Base-by-base conservation (phyloP, 2,888 invertebrate species). In the Trissolcus japonicus region DNA sequence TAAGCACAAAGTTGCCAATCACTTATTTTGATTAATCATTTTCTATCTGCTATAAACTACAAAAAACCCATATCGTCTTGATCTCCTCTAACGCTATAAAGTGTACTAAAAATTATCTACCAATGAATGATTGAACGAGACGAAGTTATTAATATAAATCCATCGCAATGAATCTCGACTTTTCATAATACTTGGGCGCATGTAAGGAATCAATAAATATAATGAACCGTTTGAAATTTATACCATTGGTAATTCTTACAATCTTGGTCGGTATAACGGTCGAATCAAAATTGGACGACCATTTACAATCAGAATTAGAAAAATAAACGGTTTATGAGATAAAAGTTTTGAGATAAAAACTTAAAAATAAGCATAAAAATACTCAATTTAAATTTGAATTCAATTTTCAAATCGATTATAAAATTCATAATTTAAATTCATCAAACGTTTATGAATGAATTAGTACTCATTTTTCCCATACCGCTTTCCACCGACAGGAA, bases 221-320 rank as follows among this genome's bases (percentile, higher is more conserved):
- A 59, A 55, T 57, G 63, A 63, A 57, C 57, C 57, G 63, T 71
- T 71, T 59, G 56, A 56, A 62, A 46, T 46, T 46, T 46, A n/a
- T 46, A n/a, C n/a, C 46, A 16, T 46, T 46, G 2, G 16, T 16
- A 4, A 1, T 46, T 46, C 35, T 11, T 35, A n/a, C n/a, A 35
- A 35, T 35, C 35, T 2, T 35, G 35, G 11, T 35, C 35, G 35
- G 9, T 35, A 35, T 35, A 35, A 35, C 35, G 35, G 35, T 35
- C 16, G 16, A 1, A 46, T 46, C 16, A 46, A n/a, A n/a, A 46
- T 46, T n/a, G 46, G 46, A 46, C 6, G 16, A 16, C 16, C 1
- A 46, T 2, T 46, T 46, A 16, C n/a, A 16, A 46, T 16, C 7
- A 14, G 14, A 46, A 14, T n/a, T 6, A 16, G 1, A 14, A 11